Conservation (phyloP, 30 jellyfish, hydroid and myxozoan genomes). For the Catostylus mosaicus region DNA sequence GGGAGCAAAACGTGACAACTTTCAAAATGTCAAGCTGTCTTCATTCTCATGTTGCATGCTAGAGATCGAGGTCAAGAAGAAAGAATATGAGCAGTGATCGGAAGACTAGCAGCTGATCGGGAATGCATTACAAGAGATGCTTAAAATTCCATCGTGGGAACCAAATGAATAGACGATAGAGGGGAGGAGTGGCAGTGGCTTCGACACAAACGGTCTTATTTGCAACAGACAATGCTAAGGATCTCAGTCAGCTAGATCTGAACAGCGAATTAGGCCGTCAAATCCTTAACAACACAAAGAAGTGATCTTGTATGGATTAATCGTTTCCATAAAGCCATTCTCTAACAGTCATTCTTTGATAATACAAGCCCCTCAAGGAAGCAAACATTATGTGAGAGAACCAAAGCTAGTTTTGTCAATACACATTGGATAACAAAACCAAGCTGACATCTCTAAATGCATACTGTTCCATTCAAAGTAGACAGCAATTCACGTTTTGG, state of each 20-base stretch:
- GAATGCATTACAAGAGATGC: slow-evolving; percentile 18
- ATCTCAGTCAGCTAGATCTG: slow-evolving; percentile 6
- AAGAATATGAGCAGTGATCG: slow-evolving; percentile 1
- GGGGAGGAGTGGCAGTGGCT: slow-evolving; percentile 35
- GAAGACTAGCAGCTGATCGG: slow-evolving; percentile 19
- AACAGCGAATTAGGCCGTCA: slow-evolving; percentile 18
- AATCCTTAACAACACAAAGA: slow-evolving; percentile 10
- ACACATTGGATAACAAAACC: not conserved
- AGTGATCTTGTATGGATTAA: slow-evolving; percentile 22
- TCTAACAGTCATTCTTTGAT: not conserved
- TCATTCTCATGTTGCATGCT: not conserved
- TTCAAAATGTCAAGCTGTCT: slow-evolving; percentile 5
- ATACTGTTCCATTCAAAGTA: not conserved
- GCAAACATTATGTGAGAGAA: not conserved
- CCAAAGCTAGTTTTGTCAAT: not conserved
- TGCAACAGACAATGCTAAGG: slow-evolving; percentile 9
- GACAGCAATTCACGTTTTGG: no score
- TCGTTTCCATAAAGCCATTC: slow-evolving; percentile 5
- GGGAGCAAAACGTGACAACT: no score
- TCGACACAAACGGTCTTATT: slow-evolving; percentile 5
- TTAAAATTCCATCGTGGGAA: slow-evolving; percentile 39
- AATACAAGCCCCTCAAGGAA: not conserved
- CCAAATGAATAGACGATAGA: slow-evolving; percentile 7
- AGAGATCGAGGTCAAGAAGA: slow-evolving; percentile 19
- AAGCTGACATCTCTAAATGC: not conserved